phyloP scores from a whole-genome alignment of 2,797 vertebrate species.

The Leucoraja ocellata region DNA sequence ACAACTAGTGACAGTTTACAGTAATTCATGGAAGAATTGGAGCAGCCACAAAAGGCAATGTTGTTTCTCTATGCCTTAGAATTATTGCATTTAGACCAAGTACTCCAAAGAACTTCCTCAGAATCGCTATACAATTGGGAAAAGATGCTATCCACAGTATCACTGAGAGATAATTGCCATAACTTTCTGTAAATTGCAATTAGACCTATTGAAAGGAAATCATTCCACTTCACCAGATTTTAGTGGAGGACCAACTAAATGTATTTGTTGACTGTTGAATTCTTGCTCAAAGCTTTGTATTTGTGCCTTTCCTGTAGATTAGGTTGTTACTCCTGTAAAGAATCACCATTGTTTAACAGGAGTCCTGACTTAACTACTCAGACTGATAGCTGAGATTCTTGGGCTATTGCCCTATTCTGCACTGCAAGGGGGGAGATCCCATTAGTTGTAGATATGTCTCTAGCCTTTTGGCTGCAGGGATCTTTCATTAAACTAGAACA shows the following conservation, averaged over 20 bases:
- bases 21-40: neutral
- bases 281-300: neutral
- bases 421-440: neutral
- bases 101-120: neutral
- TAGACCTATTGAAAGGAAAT: neutral
- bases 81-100: slow-evolving; percentile 9
- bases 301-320: slow-evolving; percentile 21
- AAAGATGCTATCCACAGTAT: neutral
- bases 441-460: neutral
- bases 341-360: neutral
- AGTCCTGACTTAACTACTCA: neutral
- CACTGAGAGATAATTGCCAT: slow-evolving; percentile 1
- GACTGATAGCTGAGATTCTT: neutral
- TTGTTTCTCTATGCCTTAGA: slow-evolving; percentile 12
- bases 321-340: slow-evolving; percentile 1
- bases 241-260: slow-evolving; percentile 27
- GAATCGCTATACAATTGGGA: neutral
- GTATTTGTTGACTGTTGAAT: neutral
- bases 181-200: neutral
- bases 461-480: neutral
- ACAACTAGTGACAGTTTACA: neutral
- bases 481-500: neutral
- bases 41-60: neutral
- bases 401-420: neutral
- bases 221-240: neutral